Evolutionary conservation across 2,113 vertebrate genomes (phyloP).

Genomic region (Taurulus bubalis): DNA sequence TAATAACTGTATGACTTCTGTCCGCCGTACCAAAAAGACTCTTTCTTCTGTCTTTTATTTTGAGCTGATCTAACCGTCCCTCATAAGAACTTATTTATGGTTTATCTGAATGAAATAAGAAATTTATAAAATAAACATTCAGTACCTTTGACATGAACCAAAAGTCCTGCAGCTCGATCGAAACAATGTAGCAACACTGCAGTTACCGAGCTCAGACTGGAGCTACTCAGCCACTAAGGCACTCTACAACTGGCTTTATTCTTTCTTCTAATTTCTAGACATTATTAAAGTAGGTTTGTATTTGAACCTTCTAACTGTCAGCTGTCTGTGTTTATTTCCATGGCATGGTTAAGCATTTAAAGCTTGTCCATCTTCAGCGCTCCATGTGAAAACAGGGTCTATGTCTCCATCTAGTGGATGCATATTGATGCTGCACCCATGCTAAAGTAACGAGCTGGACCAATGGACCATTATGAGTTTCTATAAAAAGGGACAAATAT

Average conservation of each 20-base stretch:
- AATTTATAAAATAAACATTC: too few species aligned
- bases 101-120: too few species aligned
- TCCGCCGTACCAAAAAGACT: too few species aligned
- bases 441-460: neutral
- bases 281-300: neutral
- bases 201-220: too few species aligned
- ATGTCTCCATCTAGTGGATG: neutral
- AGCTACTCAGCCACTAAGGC: neutral
- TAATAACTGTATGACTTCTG: too few species aligned
- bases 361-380: neutral
- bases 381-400: neutral
- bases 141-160: too few species aligned
- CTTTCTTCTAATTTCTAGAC: neutral
- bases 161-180: too few species aligned
- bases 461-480: neutral
- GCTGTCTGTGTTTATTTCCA: neutral
- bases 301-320: too few species aligned
- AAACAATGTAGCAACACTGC: too few species aligned
- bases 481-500: neutral
- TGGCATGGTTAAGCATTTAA: neutral
- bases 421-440: neutral
- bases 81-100: too few species aligned
- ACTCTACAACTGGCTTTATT: neutral
- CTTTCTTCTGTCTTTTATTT: too few species aligned
- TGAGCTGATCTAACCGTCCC: too few species aligned